Evolutionary conservation across 2,113 vertebrate species (phyloP), one percentile per base, ranked within the genome.

Genomic region (Python bivittatus): DNA sequence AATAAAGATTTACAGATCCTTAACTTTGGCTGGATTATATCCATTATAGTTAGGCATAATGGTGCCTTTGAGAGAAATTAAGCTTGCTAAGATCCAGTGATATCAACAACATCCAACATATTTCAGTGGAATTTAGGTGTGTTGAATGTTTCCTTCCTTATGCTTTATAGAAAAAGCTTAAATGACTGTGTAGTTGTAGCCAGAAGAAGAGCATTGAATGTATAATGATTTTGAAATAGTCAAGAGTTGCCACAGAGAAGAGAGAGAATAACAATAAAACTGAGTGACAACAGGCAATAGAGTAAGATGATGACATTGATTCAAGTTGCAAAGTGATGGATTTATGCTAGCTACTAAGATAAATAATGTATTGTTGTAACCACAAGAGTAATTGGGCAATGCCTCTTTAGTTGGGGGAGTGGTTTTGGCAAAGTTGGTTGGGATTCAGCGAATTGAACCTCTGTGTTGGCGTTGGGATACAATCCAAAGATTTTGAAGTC

Each of bases 171-270:
- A 90, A 23, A 79, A 90, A 38, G 4, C 17, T 44, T 60, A 88
- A 88, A 61, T 25, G 38, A 88, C 57, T 44, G 23, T 53, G 23
- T 6, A 84, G 29, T 15, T 84, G 56, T 48, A 90, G 38, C 23
- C 54, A 84, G 23, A 53, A 57, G 53, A 57, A 91, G 20, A 58
- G 53, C 29, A 54, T 61, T 84, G 53, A 90, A 60, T 56, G 44
- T 60, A 57, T 90, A 91, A 84, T 15, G 29, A 58, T 91, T 42
- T 84, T 84, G 56, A 60, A 84, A 91, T 91, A 84, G 17, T 83
- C 42, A 84, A 83, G 79, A 33, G 22, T 86, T 64, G 44, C 90
- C 42, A 53, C 42, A 91, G 57, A 90, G 61, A 86, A 61, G 79
- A 60, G 84, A 29, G 54, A 52, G 42, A 42, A 42, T 22, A 91